These are phyloP conservation scores for Ctenochaetus hawaiiensis DNA, from an alignment of 2,797 vertebrate species.

Conservation along the genomic window DNA sequence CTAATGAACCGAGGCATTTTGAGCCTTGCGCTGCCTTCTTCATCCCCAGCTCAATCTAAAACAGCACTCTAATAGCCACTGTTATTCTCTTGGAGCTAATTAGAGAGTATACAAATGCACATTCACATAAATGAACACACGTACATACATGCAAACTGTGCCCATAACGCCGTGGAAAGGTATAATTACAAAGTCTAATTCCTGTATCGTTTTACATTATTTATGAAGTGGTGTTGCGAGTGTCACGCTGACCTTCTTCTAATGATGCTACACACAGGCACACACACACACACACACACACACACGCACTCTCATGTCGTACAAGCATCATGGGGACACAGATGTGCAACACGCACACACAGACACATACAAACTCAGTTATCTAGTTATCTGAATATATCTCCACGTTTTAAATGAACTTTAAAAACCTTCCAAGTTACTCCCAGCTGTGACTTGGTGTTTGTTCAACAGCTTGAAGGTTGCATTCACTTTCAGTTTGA, in stretches of 20 bases:
- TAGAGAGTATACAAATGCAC: conserved; percentile 61
- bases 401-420: conserved; percentile 54
- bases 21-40: conserved; percentile 28
- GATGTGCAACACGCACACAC: conserved; percentile 15
- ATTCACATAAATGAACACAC: conserved; percentile 35
- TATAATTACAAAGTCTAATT: conserved; percentile 85
- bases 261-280: conserved; percentile 63
- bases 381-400: conserved; percentile 57
- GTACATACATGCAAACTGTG: conserved; percentile 53
- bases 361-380: conserved; percentile 5
- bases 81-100: conserved; percentile 76
- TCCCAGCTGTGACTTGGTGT: conserved; percentile 67
- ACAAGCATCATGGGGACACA: conserved; percentile 31
- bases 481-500: conserved; percentile 66
- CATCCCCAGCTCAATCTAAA: conserved; percentile 53
- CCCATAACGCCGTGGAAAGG: conserved; percentile 51
- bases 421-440: conserved; percentile 64
- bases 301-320: conserved; percentile 15
- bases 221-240: conserved; percentile 74
- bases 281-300: conserved; percentile 14
- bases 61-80: conserved; percentile 60
- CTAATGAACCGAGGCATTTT: conserved; percentile 46
- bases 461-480: conserved; percentile 62
- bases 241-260: conserved; percentile 80
- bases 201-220: conserved; percentile 79